Conservation (phyloP, 2,113 vertebrate genomes). For the Capricornis sumatraensis region DNA sequence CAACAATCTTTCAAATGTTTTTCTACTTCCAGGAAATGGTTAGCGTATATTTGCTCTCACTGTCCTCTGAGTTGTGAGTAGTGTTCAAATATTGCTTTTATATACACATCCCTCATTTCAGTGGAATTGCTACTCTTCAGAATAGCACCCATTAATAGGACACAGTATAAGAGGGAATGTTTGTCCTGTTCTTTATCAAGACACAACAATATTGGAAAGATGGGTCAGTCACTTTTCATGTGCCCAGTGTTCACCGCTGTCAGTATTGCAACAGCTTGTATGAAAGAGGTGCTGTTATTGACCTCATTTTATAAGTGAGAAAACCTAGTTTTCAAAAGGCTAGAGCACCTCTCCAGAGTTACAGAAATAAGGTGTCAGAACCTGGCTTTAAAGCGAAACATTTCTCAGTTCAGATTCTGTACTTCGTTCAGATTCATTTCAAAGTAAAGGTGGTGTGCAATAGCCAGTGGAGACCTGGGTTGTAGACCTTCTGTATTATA, state of each 20-base stretch:
- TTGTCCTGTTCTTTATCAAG: not conserved
- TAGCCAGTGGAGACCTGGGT: not conserved
- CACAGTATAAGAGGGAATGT: not conserved
- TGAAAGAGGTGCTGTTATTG: not conserved
- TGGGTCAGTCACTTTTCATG: not conserved
- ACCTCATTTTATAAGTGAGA: not conserved
- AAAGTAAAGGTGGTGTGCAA: accelerated
- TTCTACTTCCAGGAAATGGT: not conserved
- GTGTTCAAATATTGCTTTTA: not conserved
- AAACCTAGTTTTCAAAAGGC: not conserved
- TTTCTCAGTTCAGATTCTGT: not conserved
- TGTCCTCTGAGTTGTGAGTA: not conserved
- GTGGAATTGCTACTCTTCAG: not conserved
- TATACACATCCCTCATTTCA: not conserved
- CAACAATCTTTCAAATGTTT: not conserved
- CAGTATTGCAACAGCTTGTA: not conserved
- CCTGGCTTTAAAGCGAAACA: not conserved
- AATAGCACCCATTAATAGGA: not conserved
- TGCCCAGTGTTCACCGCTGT: not conserved
- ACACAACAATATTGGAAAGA: not conserved
- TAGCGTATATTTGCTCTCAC: not conserved
- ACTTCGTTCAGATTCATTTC: not conserved
- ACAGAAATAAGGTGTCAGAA: not conserved
- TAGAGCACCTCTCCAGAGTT: not conserved
- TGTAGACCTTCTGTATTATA: not conserved